Base-by-base conservation (phyloP, 2,888 invertebrate genomes). In the Aphrophora alni region DNA sequence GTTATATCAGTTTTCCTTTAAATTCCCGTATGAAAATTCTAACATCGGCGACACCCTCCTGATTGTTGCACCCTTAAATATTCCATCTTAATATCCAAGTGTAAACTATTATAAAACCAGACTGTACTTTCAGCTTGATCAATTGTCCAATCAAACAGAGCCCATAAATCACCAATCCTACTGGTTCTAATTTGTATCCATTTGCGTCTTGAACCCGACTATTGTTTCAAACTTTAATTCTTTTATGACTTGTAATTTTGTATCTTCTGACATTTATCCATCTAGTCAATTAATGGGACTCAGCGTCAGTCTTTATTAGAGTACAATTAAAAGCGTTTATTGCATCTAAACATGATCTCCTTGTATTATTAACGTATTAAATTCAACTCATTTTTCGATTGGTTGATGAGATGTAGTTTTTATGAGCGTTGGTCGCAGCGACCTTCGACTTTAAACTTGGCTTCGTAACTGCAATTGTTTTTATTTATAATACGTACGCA, bases 151-250 rank as follows among this genome's bases (percentile, higher is more conserved):
- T 59, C 59, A 59, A 59, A 59, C 59, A 21, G 4, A 2, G n/a
- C 21, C 59, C 59, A 59, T 59, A 59, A 59, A 59, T 59, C 59
- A 59, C 59, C 59, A 59, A 59, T 59, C 59, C 59, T 21, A 21
- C 59, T 59, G 21, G 59, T 21, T n/a, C 59, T 59, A 59, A 59
- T 59, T 59, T 59, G 59, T 59, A 59, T 59, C 59, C 59, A 59
- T 59, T 59, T 59, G 59, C 59, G 59, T 59, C 21, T 14, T 21
- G 33, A 33, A 3, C 59, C 21, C n/a, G 59, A 21, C 59, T 59
- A 59, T 59, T 59, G 59, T 59, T 59, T 59, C 59, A 59, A 59
- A 59, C 59, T 33, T 33, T 59, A 59, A 59, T 59, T 59, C 59
- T 21, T 59, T 59, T 59, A 59, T 59, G 59, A 59, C 21, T 59